Evolutionary conservation across 2,888 invertebrate genomes (phyloP), one percentile per base, ranked within the genome.

Genomic region (Euspilapteryx auroguttella): DNA sequence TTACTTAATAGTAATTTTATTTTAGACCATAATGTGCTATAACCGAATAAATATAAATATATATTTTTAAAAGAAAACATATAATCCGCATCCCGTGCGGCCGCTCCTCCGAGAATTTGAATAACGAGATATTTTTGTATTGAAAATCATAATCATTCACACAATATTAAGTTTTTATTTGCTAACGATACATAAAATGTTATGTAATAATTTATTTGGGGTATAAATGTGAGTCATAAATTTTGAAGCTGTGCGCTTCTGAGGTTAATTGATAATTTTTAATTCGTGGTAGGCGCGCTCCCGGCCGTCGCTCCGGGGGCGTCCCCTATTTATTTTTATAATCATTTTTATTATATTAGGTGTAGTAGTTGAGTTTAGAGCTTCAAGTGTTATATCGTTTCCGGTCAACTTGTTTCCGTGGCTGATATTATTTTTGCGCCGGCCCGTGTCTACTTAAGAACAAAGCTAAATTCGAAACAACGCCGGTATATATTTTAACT

Each of bases 291-390:
- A 50, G 47, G 50, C n/a, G n/a, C n/a, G n/a, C n/a, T n/a, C n/a
- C n/a, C n/a, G n/a, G n/a, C n/a, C n/a, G n/a, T n/a, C n/a, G n/a
- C n/a, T n/a, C n/a, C n/a, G n/a, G n/a, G 22, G 51, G 45, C 43
- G 39, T 48, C 54, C 63, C 62, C 66, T 69, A 69, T 71, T 71
- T 73, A 69, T 73, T 73, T 71, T 73, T 69, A 62, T 73, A 71
- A 69, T 65, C 68, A 59, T 69, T 69, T 66, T 66, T 69, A 66
- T 59, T 55, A 44, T 69, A 69, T 62, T 50, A 55, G 44, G 65
- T 65, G 59, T 56, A 53, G 52, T 55, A 34, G 45, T 5, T 17
- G 5, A 17, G 42, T 37, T 45, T 55, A 55, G 50, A 54, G 49
- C 54, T 58, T 48, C 51, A 50, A 58, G 55, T 62, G 61, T 63